Evolutionary conservation across 2,113 vertebrate species (phyloP).

Genomic region (Oncorhynchus gorbuscha): DNA sequence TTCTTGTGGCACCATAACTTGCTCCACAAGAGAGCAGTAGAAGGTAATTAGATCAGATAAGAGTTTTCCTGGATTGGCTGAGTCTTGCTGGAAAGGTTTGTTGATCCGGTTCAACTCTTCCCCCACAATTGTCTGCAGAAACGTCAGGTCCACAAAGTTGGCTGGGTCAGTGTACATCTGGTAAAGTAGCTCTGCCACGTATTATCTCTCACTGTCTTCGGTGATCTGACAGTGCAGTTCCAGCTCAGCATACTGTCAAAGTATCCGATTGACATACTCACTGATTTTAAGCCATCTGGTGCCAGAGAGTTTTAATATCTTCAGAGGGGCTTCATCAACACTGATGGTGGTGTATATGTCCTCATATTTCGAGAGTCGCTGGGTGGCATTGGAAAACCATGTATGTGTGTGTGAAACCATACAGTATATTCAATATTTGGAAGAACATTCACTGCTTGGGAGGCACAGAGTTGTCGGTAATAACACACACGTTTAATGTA

Average conservation of each 20-base stretch:
- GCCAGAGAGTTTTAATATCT: slow-evolving; percentile 9
- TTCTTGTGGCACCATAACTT: too few relatives aligned
- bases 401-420: too few relatives aligned
- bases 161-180: slow-evolving; percentile 26
- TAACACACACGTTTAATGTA: too few relatives aligned
- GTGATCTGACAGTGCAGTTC: slow-evolving; percentile 26
- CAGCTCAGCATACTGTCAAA: slow-evolving; percentile 18
- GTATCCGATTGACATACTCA: slow-evolving; percentile 1
- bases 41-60: too few relatives aligned
- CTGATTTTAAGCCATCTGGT: slow-evolving; percentile 19
- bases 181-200: slow-evolving; percentile 20
- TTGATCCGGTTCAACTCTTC: background rate
- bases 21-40: too few relatives aligned
- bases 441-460: too few relatives aligned
- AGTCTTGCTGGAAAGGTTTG: background rate
- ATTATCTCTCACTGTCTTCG: slow-evolving; percentile 28
- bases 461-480: too few relatives aligned
- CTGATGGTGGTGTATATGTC: background rate
- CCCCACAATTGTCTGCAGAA: slow-evolving; percentile 9
- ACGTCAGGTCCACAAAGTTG: slow-evolving; percentile 7
- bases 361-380: too few relatives aligned
- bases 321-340: background rate
- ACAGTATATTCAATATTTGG: too few relatives aligned
- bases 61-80: background rate
- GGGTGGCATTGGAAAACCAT: too few relatives aligned